Evolutionary conservation across 2,113 vertebrate species (phyloP).

Genomic region (Natator depressus): DNA sequence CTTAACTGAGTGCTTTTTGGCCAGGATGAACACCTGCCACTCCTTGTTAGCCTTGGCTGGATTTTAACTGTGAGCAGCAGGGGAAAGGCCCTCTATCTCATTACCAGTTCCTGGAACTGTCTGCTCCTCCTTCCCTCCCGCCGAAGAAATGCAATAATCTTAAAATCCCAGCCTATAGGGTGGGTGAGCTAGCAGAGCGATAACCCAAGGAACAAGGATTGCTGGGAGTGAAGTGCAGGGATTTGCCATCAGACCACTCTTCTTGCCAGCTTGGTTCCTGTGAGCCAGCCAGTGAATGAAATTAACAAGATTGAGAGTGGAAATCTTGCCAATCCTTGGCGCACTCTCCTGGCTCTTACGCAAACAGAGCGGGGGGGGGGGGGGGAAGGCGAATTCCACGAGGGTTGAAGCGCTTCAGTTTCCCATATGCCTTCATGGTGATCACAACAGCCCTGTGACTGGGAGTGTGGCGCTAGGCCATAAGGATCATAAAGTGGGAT

Average conservation of each 20-base stretch:
- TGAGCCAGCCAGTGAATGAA: background rate
- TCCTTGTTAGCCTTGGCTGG: background rate
- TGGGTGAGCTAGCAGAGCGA: background rate
- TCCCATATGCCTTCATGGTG: background rate
- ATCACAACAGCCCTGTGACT: slow-evolving; percentile 27
- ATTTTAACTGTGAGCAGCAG: background rate
- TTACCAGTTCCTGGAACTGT: background rate
- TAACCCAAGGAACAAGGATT: background rate
- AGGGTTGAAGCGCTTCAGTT: slow-evolving; percentile 6
- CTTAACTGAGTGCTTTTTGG: background rate
- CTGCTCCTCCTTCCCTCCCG: background rate
- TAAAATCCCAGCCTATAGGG: background rate
- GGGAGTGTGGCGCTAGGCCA: background rate
- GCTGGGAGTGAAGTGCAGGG: background rate
- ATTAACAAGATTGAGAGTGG: slow-evolving; percentile 21
- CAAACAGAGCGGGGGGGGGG: background rate
- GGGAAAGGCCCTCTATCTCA: background rate
- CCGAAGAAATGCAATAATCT: accelerated
- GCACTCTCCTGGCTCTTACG: background rate
- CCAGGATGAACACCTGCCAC: background rate
- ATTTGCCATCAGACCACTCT: background rate
- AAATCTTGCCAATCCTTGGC: slow-evolving; percentile 8
- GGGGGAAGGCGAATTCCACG: background rate
- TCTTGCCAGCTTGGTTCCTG: slow-evolving; percentile 20
- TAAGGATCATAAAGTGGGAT: accelerated